These are phyloP conservation scores for Drosophila nr. medialis DNA, from an alignment of 2,888 invertebrate species.

Conservation along the genomic window DNA sequence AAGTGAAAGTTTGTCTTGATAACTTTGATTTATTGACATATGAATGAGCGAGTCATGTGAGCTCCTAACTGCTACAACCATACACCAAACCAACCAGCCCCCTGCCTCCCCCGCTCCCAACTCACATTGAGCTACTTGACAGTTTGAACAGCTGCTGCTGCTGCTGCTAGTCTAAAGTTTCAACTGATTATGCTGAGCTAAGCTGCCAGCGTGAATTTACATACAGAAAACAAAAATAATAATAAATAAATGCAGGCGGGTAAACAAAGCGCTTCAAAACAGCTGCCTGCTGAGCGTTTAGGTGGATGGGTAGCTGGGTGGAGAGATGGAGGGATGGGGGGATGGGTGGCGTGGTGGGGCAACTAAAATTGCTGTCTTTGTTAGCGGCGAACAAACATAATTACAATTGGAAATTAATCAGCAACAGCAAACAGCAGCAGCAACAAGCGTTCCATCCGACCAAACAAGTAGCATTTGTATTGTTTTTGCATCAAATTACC, in stretches of 20 bases:
- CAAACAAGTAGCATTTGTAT: slow-evolving; percentile 44
- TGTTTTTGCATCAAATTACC: slow-evolving; percentile 63
- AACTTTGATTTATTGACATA: slow-evolving; percentile 44
- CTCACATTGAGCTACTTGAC: neutral
- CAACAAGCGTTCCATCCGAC: slow-evolving; percentile 44
- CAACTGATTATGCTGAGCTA: slow-evolving; percentile 54
- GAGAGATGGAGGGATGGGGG: neutral
- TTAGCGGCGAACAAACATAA: slow-evolving; percentile 48
- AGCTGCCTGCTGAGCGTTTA: slow-evolving; percentile 19
- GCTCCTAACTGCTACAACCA: neutral
- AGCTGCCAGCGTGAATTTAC: slow-evolving; percentile 32
- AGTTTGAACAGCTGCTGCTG: slow-evolving; percentile 9
- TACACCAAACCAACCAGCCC: neutral
- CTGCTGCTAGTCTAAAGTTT: slow-evolving; percentile 25
- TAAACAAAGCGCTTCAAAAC: slow-evolving; percentile 43
- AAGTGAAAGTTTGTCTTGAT: slow-evolving; percentile 42
- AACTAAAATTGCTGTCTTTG: slow-evolving; percentile 22
- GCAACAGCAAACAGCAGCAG: slow-evolving; percentile 5
- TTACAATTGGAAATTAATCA: slow-evolving; percentile 68
- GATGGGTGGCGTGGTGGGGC: neutral
- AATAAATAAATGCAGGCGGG: slow-evolving; percentile 32
- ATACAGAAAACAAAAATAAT: slow-evolving; percentile 7
- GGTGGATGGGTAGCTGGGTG: neutral
- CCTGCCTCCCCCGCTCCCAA: neutral
- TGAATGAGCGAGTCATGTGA: slow-evolving; percentile 40